Base-by-base conservation (phyloP, 2,888 invertebrate species). In the Cantharis rustica region DNA sequence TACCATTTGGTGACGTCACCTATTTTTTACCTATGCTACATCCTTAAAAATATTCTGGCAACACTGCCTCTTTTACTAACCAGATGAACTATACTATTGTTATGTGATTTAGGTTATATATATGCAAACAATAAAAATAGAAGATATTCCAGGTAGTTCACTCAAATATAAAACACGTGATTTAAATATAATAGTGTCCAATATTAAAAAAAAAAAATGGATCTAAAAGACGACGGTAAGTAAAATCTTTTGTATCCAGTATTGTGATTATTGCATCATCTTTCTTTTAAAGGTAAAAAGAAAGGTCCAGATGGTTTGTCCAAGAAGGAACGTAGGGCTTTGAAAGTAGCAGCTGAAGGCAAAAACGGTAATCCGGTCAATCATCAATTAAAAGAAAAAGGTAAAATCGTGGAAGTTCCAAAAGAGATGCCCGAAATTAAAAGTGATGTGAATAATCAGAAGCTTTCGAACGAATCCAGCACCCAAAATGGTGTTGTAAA, bases 241-340 rank as follows among this genome's bases (percentile, higher is more conserved):
- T 66, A 16, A 13, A 66, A n/a, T 0, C 10, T 7, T 62, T 10
- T 72, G 23, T 23, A 23, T 61, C 61, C 16, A 20, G 3, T 69
- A 47, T 16, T 26, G 13, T 7, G 15, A 70, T 20, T 77, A 74
- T 77, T 77, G 74, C 77, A 77, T 77, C 77, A 77, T 74, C 71
- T 23, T 16, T 73, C 13, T 71, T 10, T 68, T 61, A 13, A 31
- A 76, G 78, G 27, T 69, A 78, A 81, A 70, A 81, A 82, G 75
- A 79, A 81, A 16, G 81, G 82, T 15, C 68, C 81, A 68, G 82
- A 82, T 81, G 84, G 83, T 63, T 80, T 86, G 69, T 84, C 84
- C n/a, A 86, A 86, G 79, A 86, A 86, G 69, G 85, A 86, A 79
- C 80, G 86, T 16, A 83, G 85, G 73, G 85, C 85, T 11, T 71